phyloP scores from a whole-genome alignment of 2,797 vertebrate species.

The Pangasius djambal region DNA sequence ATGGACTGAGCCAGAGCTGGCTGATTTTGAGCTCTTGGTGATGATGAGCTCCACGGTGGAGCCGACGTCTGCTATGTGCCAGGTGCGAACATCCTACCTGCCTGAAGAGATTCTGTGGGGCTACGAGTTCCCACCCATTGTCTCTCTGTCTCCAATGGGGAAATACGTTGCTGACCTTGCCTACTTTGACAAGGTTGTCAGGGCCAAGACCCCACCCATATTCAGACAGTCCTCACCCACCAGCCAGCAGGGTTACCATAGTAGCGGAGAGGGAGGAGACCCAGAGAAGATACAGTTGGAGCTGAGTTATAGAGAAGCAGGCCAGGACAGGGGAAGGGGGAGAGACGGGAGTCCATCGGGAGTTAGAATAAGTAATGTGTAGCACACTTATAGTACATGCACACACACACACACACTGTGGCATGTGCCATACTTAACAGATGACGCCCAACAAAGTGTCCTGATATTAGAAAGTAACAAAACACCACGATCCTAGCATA shows the following conservation, averaged over 20 bases:
- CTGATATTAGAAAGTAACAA: background rate
- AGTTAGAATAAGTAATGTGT: slow-evolving; percentile 93
- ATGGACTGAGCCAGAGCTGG: slow-evolving; percentile 71
- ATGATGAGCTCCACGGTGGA: slow-evolving; percentile 94
- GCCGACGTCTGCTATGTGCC: slow-evolving; percentile 90
- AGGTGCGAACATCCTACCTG: slow-evolving; percentile 93
- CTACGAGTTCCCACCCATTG: slow-evolving; percentile 91
- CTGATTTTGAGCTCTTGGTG: slow-evolving; percentile 92
- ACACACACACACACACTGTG: background rate
- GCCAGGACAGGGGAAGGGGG: slow-evolving; percentile 64
- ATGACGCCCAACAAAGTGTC: background rate
- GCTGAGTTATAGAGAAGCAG: slow-evolving; percentile 82
- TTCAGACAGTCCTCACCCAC: slow-evolving; percentile 79
- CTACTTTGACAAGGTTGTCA: slow-evolving; percentile 90
- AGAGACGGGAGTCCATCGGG: slow-evolving; percentile 75
- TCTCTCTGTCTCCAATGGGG: slow-evolving; percentile 89
- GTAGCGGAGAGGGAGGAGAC: slow-evolving; percentile 70
- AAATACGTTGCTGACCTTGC: slow-evolving; percentile 94
- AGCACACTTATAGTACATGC: slow-evolving; percentile 31
- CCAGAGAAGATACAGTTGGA: slow-evolving; percentile 89
- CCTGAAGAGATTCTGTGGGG: slow-evolving; percentile 98
- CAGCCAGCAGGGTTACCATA: slow-evolving; percentile 58
- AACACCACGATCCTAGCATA: background rate
- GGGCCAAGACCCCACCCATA: slow-evolving; percentile 70
- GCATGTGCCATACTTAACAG: background rate